Evolutionary conservation across 2,113 vertebrate genomes (phyloP).

Genomic region (Varanus salvator): DNA sequence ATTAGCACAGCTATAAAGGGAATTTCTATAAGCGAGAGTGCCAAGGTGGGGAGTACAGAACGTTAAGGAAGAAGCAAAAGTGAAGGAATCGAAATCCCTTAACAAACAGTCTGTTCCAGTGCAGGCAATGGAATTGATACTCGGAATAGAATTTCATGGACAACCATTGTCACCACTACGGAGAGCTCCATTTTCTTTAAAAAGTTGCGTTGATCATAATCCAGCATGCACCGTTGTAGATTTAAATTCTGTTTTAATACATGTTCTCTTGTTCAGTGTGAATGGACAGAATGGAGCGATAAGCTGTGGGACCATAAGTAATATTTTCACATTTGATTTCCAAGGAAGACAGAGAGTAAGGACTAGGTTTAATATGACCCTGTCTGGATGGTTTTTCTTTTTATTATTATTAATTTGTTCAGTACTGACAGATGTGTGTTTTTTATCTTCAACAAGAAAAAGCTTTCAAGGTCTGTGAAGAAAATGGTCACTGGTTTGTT

Average conservation of each 20-base stretch:
- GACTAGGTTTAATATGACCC: background rate
- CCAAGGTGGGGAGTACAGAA: too few species aligned
- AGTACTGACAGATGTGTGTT: slow-evolving; percentile 43
- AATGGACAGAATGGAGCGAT: background rate
- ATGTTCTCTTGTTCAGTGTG: background rate
- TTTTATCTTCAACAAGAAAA: slow-evolving; percentile 81
- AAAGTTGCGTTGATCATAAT: background rate
- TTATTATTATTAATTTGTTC: background rate
- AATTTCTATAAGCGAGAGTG: background rate
- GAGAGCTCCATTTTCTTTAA: background rate
- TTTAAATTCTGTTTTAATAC: background rate
- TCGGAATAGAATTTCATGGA: background rate
- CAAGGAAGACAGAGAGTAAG: background rate
- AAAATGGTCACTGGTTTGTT: slow-evolving; percentile 90
- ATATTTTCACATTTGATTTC: background rate
- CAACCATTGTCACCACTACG: too few species aligned
- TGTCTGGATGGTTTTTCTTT: background rate
- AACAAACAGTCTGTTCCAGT: background rate
- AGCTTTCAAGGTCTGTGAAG: slow-evolving; percentile 92
- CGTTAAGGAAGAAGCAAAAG: background rate
- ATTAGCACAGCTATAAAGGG: background rate
- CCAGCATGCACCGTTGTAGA: background rate
- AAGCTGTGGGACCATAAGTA: background rate
- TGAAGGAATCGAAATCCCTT: background rate
- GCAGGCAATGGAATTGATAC: background rate